These are phyloP conservation scores for Pogona vitticeps DNA, from an alignment of 2,113 vertebrate species.

Conservation along the genomic window DNA sequence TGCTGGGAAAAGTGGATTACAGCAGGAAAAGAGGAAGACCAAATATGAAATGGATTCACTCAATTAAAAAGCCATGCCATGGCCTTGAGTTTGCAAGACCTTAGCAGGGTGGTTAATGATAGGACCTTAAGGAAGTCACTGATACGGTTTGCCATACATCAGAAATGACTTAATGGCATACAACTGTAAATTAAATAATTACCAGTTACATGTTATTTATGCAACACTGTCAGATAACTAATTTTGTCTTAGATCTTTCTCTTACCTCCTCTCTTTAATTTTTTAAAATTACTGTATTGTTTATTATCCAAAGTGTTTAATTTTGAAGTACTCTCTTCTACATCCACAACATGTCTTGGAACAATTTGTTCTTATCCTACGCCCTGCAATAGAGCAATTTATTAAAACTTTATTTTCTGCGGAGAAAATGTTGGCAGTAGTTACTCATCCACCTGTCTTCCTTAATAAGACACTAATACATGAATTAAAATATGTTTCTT, in stretches of 20 bases:
- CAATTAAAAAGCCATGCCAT: too few relatives aligned
- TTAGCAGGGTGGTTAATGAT: too few relatives aligned
- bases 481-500: conserved; percentile 19
- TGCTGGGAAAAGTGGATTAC: too few relatives aligned
- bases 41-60: too few relatives aligned
- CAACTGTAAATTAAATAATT: not conserved
- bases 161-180: too few relatives aligned
- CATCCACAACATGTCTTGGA: not conserved
- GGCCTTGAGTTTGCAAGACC: too few relatives aligned
- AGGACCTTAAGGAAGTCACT: too few relatives aligned
- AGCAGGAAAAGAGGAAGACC: too few relatives aligned
- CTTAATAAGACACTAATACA: conserved; percentile 26
- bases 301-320: not conserved
- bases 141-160: too few relatives aligned
- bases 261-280: not conserved
- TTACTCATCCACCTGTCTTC: conserved; percentile 27
- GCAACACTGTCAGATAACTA: not conserved
- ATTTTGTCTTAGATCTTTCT: not conserved
- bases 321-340: not conserved
- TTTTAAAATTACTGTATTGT: not conserved
- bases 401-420: conserved; percentile 10
- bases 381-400: conserved; percentile 21
- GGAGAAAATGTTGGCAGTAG: conserved; percentile 36
- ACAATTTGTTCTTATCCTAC: not conserved
- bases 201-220: not conserved